Conservation (phyloP, 2,797 vertebrate genomes). For the Tragelaphus eurycerus region DNA sequence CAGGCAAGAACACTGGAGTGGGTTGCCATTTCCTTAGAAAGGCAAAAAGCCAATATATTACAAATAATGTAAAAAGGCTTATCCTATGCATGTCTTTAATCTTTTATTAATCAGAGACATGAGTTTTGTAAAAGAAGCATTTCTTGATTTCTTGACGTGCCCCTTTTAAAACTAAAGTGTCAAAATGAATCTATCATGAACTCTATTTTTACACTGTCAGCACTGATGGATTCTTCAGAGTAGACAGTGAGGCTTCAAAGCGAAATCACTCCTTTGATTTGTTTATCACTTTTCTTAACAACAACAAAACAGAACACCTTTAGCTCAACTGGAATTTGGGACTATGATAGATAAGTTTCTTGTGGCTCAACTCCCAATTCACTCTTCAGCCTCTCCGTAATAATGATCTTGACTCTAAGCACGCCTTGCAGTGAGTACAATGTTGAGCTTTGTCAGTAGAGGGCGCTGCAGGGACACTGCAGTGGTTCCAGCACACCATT, state of each 20-base stretch:
- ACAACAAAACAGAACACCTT: not conserved
- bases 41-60: not conserved
- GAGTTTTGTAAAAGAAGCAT: not conserved
- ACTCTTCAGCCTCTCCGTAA: not conserved
- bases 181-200: not conserved
- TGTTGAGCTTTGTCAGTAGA: slow-evolving; percentile 49
- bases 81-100: not conserved
- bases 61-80: not conserved
- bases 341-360: not conserved
- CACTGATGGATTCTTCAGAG: not conserved
- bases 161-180: not conserved
- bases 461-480: slow-evolving; percentile 52
- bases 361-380: not conserved
- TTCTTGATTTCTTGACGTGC: slow-evolving; percentile 15
- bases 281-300: slow-evolving; percentile 6
- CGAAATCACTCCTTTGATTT: slow-evolving; percentile 2
- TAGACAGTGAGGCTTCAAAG: not conserved
- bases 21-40: not conserved
- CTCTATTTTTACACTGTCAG: not conserved
- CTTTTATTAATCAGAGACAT: not conserved
- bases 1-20: no score
- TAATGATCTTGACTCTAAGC: not conserved
- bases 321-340: not conserved
- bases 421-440: not conserved
- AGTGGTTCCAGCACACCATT: not conserved